Evolutionary conservation across 2,113 vertebrate genomes (phyloP).

Genomic region (Misgurnus mizolepis): DNA sequence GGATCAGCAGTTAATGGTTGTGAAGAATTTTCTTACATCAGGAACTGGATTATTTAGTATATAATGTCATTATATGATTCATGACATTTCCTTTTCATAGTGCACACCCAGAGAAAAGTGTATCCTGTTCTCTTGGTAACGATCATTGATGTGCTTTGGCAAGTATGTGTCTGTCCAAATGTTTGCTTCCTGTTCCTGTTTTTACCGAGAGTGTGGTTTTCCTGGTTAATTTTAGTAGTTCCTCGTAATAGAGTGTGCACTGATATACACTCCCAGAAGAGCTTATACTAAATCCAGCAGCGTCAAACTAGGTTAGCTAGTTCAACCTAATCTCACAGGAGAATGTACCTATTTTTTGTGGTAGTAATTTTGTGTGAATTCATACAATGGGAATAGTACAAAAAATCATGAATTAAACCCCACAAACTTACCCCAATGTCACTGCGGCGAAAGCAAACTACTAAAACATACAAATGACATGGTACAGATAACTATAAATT

Average conservation of each 20-base stretch:
- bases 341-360: no score
- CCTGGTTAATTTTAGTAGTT: background rate
- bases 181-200: constrained; percentile 9
- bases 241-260: background rate
- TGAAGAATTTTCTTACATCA: no score
- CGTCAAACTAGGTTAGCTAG: no score
- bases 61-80: background rate
- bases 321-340: no score
- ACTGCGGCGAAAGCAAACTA: no score
- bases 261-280: background rate
- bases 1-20: no score
- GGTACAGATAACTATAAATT: no score
- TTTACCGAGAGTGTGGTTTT: constrained; percentile 2
- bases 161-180: background rate
- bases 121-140: background rate
- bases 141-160: background rate
- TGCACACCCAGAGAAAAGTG: background rate
- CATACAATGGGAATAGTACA: no score
- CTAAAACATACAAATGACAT: no score
- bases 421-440: no score
- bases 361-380: no score
- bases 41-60: background rate
- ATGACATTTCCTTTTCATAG: constrained; percentile 26
- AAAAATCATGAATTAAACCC: no score
- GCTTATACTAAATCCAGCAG: background rate